These are phyloP conservation scores for Drosophila nasuta DNA, from an alignment of 1,140 invertebrate genomes.

Conservation along the genomic window DNA sequence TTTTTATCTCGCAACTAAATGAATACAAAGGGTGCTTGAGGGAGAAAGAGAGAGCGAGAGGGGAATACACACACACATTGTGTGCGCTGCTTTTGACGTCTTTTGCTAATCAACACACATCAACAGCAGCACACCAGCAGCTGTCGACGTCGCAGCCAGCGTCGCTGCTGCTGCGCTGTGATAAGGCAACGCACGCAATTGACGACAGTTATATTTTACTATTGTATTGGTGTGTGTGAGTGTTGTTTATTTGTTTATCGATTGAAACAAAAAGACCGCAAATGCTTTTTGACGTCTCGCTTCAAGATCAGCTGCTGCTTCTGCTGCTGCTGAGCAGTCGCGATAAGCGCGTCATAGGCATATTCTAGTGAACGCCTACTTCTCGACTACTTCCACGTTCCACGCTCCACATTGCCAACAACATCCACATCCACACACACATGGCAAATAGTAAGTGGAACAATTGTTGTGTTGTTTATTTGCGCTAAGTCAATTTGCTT, in stretches of 20 bases:
- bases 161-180: slow-evolving; percentile 15
- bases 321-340: slow-evolving; percentile 1
- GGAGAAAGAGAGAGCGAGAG: neutral
- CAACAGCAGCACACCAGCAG: slow-evolving; percentile 4
- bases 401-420: slow-evolving; percentile 2
- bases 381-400: neutral
- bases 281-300: slow-evolving; percentile 36
- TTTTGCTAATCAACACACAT: slow-evolving; percentile 52
- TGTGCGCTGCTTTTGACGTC: slow-evolving; percentile 46
- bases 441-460: slow-evolving; percentile 37
- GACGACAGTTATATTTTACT: slow-evolving; percentile 48
- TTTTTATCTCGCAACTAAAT: slow-evolving; percentile 44
- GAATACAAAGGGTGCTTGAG: slow-evolving; percentile 20
- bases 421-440: slow-evolving; percentile 14
- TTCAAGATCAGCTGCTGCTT: slow-evolving; percentile 66
- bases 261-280: slow-evolving; percentile 61
- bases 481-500: slow-evolving; percentile 76
- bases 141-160: neutral
- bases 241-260: slow-evolving; percentile 60
- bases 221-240: slow-evolving; percentile 16
- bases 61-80: slow-evolving; percentile 16
- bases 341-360: slow-evolving; percentile 30
- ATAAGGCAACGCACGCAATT: slow-evolving; percentile 55
- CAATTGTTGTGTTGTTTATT: slow-evolving; percentile 58
- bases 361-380: slow-evolving; percentile 8